Conservation (phyloP, 2,797 vertebrate species). For the Arnoldichthys spilopterus region DNA sequence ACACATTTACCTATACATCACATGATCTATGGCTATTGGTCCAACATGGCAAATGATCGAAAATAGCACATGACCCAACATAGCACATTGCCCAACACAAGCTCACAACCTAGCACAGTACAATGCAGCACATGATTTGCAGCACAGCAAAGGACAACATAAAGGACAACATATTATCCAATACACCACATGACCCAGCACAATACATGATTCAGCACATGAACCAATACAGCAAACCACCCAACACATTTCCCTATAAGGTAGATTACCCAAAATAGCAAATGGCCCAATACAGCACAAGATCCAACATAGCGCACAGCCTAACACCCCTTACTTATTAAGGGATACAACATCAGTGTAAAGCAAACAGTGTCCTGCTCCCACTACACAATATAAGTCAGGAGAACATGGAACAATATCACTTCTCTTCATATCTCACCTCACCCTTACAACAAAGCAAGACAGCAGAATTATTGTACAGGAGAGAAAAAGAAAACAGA, state of each 20-base stretch:
- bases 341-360: background rate
- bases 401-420: constrained; percentile 48
- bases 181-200: background rate
- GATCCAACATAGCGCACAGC: background rate
- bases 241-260: too few species aligned
- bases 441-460: constrained; percentile 47
- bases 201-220: too few species aligned
- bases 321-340: background rate
- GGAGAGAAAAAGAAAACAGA: constrained; percentile 50
- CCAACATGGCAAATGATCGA: background rate
- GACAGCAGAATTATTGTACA: constrained; percentile 50
- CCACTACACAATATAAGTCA: constrained; percentile 22
- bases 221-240: background rate
- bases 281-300: background rate
- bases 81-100: background rate
- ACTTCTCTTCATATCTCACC: constrained; percentile 39
- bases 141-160: too few species aligned
- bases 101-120: too few species aligned
- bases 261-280: too few species aligned
- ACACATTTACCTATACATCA: background rate
- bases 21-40: too few species aligned
- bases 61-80: background rate
- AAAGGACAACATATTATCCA: too few species aligned
- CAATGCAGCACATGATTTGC: too few species aligned
- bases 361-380: background rate